phyloP scores from a whole-genome alignment of 2,888 invertebrate genomes.

The Xestobium rufovillosum region DNA sequence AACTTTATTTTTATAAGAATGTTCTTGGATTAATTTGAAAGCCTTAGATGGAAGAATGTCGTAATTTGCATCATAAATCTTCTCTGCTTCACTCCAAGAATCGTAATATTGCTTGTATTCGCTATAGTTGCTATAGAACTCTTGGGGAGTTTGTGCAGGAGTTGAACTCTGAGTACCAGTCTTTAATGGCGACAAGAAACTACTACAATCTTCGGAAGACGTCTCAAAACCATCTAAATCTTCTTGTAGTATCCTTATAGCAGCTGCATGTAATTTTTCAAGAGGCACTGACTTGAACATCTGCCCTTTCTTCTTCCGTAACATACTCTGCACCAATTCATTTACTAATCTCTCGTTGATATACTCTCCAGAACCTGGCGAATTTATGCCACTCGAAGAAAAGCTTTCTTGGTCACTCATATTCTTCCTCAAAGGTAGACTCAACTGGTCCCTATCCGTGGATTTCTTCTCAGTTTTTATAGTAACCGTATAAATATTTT shows the following conservation, averaged over 20 bases:
- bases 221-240: conserved; percentile 45
- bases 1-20: conserved; percentile 40
- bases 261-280: conserved; percentile 52
- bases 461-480: conserved; percentile 25
- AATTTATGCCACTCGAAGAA: conserved; percentile 48
- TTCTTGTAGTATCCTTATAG: conserved; percentile 50
- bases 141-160: conserved; percentile 45
- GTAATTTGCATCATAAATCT: conserved; percentile 32
- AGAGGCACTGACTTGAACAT: conserved; percentile 49
- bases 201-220: conserved; percentile 39
- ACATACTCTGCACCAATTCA: conserved; percentile 52
- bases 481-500: conserved; percentile 12
- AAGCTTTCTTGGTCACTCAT: conserved; percentile 47
- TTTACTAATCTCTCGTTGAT: conserved; percentile 50
- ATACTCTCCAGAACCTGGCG: conserved; percentile 41
- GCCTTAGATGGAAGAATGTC: conserved; percentile 53
- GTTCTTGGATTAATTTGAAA: conserved; percentile 49
- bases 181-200: conserved; percentile 35
- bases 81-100: conserved; percentile 46
- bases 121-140: conserved; percentile 43
- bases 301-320: conserved; percentile 49
- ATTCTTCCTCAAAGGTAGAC: conserved; percentile 44
- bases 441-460: conserved; percentile 43
- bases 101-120: conserved; percentile 51
- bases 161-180: conserved; percentile 44